These are phyloP conservation scores for Microvelia longipes DNA, from an alignment of 1,140 invertebrate species.

Conservation along the genomic window DNA sequence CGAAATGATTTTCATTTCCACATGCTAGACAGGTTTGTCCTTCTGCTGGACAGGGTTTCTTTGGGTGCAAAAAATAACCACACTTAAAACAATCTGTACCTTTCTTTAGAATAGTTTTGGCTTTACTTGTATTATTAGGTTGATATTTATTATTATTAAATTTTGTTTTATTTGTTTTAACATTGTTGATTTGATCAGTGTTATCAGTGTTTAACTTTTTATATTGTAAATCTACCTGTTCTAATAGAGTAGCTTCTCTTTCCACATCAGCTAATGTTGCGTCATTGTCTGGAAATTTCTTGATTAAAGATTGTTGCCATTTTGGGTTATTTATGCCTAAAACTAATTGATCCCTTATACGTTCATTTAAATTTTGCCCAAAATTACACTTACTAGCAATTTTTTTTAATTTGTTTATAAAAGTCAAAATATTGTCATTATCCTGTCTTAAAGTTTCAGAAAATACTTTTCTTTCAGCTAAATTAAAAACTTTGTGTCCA, in stretches of 20 bases:
- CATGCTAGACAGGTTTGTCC: neutral
- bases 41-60: neutral
- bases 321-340: slow-evolving; percentile 18
- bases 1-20: neutral
- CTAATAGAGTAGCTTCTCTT: neutral
- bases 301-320: slow-evolving; percentile 23
- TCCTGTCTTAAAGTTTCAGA: neutral
- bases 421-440: neutral
- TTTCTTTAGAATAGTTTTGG: neutral
- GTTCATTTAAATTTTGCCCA: neutral
- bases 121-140: neutral
- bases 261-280: neutral
- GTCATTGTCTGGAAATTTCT: neutral
- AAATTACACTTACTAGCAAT: neutral
- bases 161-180: neutral
- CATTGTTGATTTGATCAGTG: neutral
- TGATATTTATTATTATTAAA: neutral
- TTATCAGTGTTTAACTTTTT: neutral
- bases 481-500: neutral
- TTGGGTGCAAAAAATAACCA: neutral
- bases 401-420: neutral
- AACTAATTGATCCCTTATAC: neutral
- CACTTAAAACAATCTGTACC: neutral
- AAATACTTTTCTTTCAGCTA: neutral
- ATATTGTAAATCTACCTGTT: neutral